Conservation (phyloP, 2,113 vertebrate species). For the Isurus oxyrinchus region DNA sequence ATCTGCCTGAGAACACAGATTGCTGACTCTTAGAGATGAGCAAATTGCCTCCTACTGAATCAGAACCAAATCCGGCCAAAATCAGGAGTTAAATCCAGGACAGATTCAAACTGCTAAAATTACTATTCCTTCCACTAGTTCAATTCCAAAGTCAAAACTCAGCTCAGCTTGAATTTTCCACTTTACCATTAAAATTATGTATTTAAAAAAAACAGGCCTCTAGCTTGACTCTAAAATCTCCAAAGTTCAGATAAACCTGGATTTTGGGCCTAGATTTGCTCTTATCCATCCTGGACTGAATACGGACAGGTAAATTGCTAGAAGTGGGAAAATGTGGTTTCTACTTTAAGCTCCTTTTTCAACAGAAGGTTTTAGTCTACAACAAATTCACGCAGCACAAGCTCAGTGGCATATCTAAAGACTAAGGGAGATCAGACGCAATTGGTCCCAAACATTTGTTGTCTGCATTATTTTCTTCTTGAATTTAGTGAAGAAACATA, state of each 20-base stretch:
- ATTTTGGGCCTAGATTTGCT: conserved; percentile 25
- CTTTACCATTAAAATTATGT: not conserved
- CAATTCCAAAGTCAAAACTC: not conserved
- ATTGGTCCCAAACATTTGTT: not conserved
- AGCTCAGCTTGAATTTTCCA: conserved; percentile 1
- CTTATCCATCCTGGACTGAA: not conserved
- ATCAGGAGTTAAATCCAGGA: not conserved
- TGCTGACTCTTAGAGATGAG: not conserved
- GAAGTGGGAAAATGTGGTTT: not conserved
- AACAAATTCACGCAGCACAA: not conserved
- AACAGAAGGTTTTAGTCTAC: conserved; percentile 9
- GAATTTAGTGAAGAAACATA: not conserved
- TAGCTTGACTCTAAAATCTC: not conserved
- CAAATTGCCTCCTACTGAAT: not conserved
- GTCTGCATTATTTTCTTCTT: not conserved
- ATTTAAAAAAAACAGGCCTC: not conserved
- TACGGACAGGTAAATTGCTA: conserved; percentile 15
- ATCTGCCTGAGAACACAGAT: not conserved
- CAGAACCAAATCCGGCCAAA: not conserved
- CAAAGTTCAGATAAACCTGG: not conserved
- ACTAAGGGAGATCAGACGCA: not conserved
- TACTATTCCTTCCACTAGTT: not conserved
- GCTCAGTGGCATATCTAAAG: not conserved
- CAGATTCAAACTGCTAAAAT: not conserved
- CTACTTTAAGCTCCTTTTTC: not conserved